phyloP scores from a whole-genome alignment of 2,888 invertebrate genomes.

The Nycteola revayana region DNA sequence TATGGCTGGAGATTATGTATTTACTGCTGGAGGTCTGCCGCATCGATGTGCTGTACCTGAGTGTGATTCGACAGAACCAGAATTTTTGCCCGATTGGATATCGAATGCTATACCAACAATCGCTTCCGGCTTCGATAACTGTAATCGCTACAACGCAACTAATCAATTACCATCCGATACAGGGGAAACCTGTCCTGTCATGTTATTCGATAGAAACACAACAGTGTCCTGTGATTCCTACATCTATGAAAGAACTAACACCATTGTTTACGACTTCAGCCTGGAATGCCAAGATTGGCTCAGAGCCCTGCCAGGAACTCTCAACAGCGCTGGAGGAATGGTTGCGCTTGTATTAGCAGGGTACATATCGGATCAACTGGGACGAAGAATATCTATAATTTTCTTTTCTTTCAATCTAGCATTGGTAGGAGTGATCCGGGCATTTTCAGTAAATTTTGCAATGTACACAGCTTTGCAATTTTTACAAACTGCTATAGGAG shows the following conservation, averaged over 20 bases:
- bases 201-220: constrained; percentile 52
- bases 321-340: constrained; percentile 87
- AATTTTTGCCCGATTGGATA: constrained; percentile 60
- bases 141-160: constrained; percentile 49
- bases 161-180: constrained; percentile 23
- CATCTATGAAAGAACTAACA: constrained; percentile 61
- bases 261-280: constrained; percentile 66
- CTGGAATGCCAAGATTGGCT: constrained; percentile 84
- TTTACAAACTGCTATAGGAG: constrained; percentile 66
- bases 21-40: constrained; percentile 63
- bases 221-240: constrained; percentile 57
- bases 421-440: constrained; percentile 56
- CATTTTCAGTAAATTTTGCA: constrained; percentile 68
- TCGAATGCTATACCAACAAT: constrained; percentile 54
- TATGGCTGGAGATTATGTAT: constrained; percentile 68
- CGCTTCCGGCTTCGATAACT: constrained; percentile 58
- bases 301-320: constrained; percentile 87
- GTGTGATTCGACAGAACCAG: constrained; percentile 53
- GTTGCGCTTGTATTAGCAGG: constrained; percentile 86
- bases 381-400: constrained; percentile 61
- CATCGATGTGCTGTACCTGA: constrained; percentile 58
- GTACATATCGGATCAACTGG: constrained; percentile 84
- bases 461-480: constrained; percentile 69
- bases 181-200: constrained; percentile 45
- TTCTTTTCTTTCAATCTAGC: constrained; percentile 67